A percentile compares a stretch with the other conserved stretches of the same genome.
Evolutionary conservation across 2,888 invertebrate species (phyloP).

Genomic region (Drosophila borealis): DNA sequence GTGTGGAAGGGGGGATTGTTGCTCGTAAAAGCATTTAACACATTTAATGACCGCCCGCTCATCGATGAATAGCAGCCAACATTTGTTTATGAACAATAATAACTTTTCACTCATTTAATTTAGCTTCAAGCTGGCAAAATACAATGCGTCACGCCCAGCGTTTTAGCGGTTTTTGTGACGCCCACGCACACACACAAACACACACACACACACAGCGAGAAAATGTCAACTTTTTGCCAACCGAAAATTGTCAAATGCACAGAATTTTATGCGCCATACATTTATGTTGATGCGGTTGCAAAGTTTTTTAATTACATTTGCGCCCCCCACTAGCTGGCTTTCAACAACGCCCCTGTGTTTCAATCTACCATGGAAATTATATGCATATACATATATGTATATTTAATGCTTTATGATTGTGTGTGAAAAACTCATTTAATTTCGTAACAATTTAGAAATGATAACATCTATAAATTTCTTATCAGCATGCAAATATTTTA

Average conservation of each 20-base stretch:
- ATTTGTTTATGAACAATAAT: conserved; percentile 71
- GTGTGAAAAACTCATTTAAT: conserved; percentile 78
- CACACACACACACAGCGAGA: conserved; percentile 24
- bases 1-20: neutral
- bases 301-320: conserved; percentile 80
- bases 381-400: conserved; percentile 1
- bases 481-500: conserved; percentile 31
- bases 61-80: conserved; percentile 60
- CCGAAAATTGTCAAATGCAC: conserved; percentile 78
- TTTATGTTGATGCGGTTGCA: conserved; percentile 80
- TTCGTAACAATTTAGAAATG: conserved; percentile 74
- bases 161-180: conserved; percentile 55
- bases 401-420: conserved; percentile 53
- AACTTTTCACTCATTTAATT: conserved; percentile 70
- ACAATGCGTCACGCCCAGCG: conserved; percentile 45
- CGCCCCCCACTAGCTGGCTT: neutral
- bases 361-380: conserved; percentile 20
- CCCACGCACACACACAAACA: conserved; percentile 18
- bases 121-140: conserved; percentile 52
- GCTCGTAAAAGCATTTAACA: conserved; percentile 60
- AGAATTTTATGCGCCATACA: conserved; percentile 69
- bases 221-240: conserved; percentile 52
- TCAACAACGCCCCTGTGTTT: neutral
- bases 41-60: conserved; percentile 48
- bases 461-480: conserved; percentile 49